Conservation (phyloP, 2,797 vertebrate genomes). For the Triplophysa yarkandensis region DNA sequence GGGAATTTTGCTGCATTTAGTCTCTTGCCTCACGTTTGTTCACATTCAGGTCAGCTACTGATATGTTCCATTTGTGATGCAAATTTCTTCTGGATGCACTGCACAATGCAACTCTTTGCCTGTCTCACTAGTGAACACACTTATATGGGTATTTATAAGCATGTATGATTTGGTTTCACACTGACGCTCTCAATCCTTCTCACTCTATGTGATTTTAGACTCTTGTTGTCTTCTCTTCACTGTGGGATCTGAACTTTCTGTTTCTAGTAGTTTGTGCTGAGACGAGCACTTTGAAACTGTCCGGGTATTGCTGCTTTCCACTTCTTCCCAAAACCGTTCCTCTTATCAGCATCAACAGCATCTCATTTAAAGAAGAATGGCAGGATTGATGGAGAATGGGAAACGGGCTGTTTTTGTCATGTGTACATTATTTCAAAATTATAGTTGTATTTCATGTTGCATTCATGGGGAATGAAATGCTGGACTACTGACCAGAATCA, state of each 20-base stretch:
- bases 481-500: conserved; percentile 59
- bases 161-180: conserved; percentile 28
- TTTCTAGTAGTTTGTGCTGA: conserved; percentile 32
- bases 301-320: conserved; percentile 66
- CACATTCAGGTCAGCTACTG: conserved; percentile 39
- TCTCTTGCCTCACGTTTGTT: conserved; percentile 18
- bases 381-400: conserved; percentile 21
- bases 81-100: conserved; percentile 41
- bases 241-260: conserved; percentile 63
- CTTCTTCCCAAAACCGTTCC: conserved; percentile 57
- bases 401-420: conserved; percentile 45
- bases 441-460: conserved; percentile 57
- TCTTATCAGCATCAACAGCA: conserved; percentile 14
- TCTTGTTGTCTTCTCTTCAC: conserved; percentile 31
- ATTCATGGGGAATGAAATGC: conserved; percentile 55
- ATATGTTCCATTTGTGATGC: conserved; percentile 40
- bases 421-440: conserved; percentile 44
- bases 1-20: neutral
- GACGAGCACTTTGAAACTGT: conserved; percentile 69
- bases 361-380: conserved; percentile 28
- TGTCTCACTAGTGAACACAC: conserved; percentile 47
- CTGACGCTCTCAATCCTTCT: neutral
- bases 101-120: conserved; percentile 48
- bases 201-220: conserved; percentile 29
- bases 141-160: conserved; percentile 40